phyloP scores from a whole-genome alignment of 2,113 vertebrate genomes.

The Sylvilagus bachmani region DNA sequence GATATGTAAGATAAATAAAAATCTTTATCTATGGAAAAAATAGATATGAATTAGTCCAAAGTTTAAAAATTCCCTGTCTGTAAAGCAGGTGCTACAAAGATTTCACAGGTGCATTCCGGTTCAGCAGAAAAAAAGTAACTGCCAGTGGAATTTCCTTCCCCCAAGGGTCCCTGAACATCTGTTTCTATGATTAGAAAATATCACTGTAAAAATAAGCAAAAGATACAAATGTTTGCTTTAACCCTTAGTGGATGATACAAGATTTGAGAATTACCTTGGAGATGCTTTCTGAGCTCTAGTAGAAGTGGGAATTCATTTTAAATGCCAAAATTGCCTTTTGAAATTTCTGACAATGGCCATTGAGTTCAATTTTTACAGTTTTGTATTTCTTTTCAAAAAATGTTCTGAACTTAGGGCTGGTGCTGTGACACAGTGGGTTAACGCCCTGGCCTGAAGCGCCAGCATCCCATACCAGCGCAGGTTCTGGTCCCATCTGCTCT shows the following conservation, averaged over 20 bases:
- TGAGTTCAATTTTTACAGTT: conserved; percentile 14
- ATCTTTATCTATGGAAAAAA: not conserved
- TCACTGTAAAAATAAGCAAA: not conserved
- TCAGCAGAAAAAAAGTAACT: conserved; percentile 20
- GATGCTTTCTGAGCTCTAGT: not conserved
- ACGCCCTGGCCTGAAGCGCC: no score
- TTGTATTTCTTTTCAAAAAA: not conserved
- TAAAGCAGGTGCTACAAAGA: not conserved
- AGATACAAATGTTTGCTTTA: not conserved
- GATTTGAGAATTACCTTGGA: not conserved
- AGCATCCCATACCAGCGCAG: no score
- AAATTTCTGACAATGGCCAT: not conserved
- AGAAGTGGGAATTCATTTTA: not conserved
- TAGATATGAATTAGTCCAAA: not conserved
- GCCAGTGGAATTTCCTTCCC: not conserved
- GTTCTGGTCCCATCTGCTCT: no score
- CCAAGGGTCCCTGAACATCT: not conserved
- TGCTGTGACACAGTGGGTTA: no score
- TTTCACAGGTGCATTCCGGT: not conserved
- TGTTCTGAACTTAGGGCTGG: no score
- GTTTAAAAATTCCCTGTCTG: not conserved
- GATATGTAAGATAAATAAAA: not conserved
- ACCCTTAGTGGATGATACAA: not conserved
- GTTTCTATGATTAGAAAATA: conserved; percentile 47
- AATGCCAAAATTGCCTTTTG: not conserved